Base-by-base conservation (phyloP, 2,113 vertebrate species). In the Petrocephalus microphthalmus region DNA sequence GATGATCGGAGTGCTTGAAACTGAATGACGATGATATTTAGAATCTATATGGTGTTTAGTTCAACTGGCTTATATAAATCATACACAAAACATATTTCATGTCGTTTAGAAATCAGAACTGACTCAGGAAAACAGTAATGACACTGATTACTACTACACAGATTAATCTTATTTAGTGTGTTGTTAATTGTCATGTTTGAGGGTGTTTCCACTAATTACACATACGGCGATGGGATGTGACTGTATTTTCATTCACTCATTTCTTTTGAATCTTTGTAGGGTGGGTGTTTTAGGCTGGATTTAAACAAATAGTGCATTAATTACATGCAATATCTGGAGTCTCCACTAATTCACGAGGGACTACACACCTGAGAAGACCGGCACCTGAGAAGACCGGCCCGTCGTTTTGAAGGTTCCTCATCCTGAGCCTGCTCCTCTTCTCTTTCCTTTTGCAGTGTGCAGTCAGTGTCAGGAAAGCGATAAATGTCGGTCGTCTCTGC, bases 361-460 rank as follows among this genome's bases (percentile, higher is more conserved):
- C 51, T 13, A 7, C 56, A 85, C 51, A 13, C 25, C 33, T 20
- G 7, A 17, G 45, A 47, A 83, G 85, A 42, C 54, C 64, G 37
- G 25, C 29, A 29, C n/a, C 20, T 81, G 49, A 15, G 54, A 64
- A 60, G 56, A 42, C 33, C 20, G 29, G 33, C 33, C 33, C 33
- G 19, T 42, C 33, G 33, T 29, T 64, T 86, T 45, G 17, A 45
- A 54, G 51, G 25, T 54, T 85, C 29, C 53, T 29, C 7, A 45
- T 71, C 25, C 37, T 60, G 64, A 51, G 25, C 19, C 22, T 22
- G 51, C 17, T 51, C 25, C 54, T 87, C 3, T n/a, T 22, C 22
- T 22, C 78, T 84, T 89, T 2, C 85, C 88, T 87, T 90, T 90
- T 67, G 87, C 91, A 88, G 85, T 85, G 90, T 91, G 71, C 88